These are phyloP conservation scores for Micoletzkya japonica DNA, from an alignment of 2,888 invertebrate genomes.

Conservation along the genomic window DNA sequence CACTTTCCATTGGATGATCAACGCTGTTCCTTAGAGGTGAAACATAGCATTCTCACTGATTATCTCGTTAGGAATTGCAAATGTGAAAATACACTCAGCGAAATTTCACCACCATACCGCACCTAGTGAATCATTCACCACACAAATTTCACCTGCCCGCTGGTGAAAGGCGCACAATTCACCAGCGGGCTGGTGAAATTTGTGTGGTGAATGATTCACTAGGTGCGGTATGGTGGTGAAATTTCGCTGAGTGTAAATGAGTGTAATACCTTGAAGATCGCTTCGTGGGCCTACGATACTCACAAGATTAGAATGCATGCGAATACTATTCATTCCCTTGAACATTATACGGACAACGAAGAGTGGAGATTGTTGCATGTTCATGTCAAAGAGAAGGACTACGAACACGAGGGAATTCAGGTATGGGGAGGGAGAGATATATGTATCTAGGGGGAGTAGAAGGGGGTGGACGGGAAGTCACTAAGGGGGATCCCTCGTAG, in stretches of 20 bases:
- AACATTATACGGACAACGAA: conserved; percentile 57
- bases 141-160: too few relatives aligned
- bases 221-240: neutral
- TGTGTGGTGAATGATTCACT: too few relatives aligned
- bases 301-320: conserved; percentile 58
- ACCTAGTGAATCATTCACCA: too few relatives aligned
- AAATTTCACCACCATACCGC: too few relatives aligned
- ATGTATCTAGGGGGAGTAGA: too few relatives aligned
- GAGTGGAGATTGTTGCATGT: conserved; percentile 58
- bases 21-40: conserved; percentile 56
- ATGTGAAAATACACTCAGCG: too few relatives aligned
- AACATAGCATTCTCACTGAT: neutral
- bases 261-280: conserved; percentile 44
- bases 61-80: too few relatives aligned
- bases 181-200: too few relatives aligned
- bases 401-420: conserved; percentile 57
- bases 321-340: conserved; percentile 50
- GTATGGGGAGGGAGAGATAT: conserved; percentile 31
- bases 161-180: too few relatives aligned
- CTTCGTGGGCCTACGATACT: conserved; percentile 58
- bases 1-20: conserved; percentile 47
- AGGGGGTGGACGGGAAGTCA: too few relatives aligned
- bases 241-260: neutral
- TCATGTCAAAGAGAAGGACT: conserved; percentile 48
- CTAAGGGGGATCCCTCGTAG: conserved; percentile 31